Evolutionary conservation across 2,797 vertebrate species (phyloP), one percentile per base, ranked within the genome.

Genomic region (Lithobates pipiens): DNA sequence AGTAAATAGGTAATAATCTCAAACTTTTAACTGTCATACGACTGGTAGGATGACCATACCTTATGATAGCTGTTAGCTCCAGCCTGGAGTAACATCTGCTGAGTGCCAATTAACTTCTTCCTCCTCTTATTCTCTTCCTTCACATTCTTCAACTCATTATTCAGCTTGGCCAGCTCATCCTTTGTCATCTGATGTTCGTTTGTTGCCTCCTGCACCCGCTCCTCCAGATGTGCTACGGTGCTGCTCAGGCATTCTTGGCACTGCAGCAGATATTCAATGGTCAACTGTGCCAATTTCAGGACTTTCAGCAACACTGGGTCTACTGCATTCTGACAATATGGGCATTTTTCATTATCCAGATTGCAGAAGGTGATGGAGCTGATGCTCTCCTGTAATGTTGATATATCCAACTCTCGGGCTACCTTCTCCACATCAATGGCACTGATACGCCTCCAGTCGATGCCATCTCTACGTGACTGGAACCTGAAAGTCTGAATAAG

Each of bases 251-350:
- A 88, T 6, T 95, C 93, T 89, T 96, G 94, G 73, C 93, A 95
- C 79, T 95, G 93, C 73, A 96, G 90, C 80, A 95, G 90, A 87
- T 96, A 95, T 88, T 96, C 93, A 0, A 94, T 95, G 89, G 80
- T 95, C 85, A 96, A 89, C 90, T 96, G 95, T 0, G 96, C 94
- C 92, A 96, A 90, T 29, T 92, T 91, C 4, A 96, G 88, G 32
- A 96, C 90, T 85, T 95, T 96, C 34, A 96, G 88, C 87, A 96
- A 89, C 16, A 88, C 57, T 0, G 91, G 92, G 84, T 96, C 95
- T 0, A 91, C 90, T 0, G 92, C 91, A 57, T 93, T 91, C 77
- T 92, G 80, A 0, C 96, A 96, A 85, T 89, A 91, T 1, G 91
- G 90, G 42, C 95, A 96, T 7, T 61, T 85, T 78, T 95, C 95